Conservation (phyloP, 2,888 invertebrate species). For the Perizoma flavofasciatum region DNA sequence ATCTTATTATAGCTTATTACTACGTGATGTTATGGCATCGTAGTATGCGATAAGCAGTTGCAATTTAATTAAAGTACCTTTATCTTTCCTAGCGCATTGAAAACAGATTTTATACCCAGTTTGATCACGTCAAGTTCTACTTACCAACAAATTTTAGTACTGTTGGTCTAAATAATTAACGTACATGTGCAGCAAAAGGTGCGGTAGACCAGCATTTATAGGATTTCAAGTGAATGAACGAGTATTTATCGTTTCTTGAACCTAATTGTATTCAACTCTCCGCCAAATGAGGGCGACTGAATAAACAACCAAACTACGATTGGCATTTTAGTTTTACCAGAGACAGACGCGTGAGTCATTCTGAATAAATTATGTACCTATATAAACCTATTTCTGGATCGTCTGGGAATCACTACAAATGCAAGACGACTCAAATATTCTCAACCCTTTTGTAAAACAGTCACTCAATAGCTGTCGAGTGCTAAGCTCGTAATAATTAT, state of each 20-base stretch:
- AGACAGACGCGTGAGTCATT: slow-evolving; percentile 56
- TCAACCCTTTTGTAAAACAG: slow-evolving; percentile 53
- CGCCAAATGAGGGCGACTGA: slow-evolving; percentile 26
- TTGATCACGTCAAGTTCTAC: neutral
- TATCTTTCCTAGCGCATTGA: neutral
- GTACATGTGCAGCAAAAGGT: slow-evolving; percentile 10
- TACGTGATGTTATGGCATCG: slow-evolving; percentile 26
- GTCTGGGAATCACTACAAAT: slow-evolving; percentile 72
- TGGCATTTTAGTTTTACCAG: slow-evolving; percentile 40
- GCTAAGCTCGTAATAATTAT: slow-evolving; percentile 12
- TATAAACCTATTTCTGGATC: slow-evolving; percentile 63
- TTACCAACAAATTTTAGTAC: too few relatives aligned
- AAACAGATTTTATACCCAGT: neutral
- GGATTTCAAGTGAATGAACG: slow-evolving; percentile 9
- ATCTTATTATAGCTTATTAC: slow-evolving; percentile 50
- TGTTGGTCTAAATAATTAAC: too few relatives aligned
- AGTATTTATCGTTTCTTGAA: slow-evolving; percentile 25
- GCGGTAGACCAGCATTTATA: slow-evolving; percentile 16
- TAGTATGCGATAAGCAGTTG: slow-evolving; percentile 5
- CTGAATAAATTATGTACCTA: slow-evolving; percentile 49
- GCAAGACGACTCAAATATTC: slow-evolving; percentile 54
- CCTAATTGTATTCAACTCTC: slow-evolving; percentile 27
- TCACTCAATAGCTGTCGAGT: slow-evolving; percentile 39
- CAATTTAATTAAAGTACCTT: slow-evolving; percentile 6
- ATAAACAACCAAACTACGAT: slow-evolving; percentile 21